A percentile compares a stretch with the other conserved stretches of the same genome.
Evolutionary conservation across 1,140 invertebrate genomes (phyloP).

Genomic region (Psilanteris sp.): DNA sequence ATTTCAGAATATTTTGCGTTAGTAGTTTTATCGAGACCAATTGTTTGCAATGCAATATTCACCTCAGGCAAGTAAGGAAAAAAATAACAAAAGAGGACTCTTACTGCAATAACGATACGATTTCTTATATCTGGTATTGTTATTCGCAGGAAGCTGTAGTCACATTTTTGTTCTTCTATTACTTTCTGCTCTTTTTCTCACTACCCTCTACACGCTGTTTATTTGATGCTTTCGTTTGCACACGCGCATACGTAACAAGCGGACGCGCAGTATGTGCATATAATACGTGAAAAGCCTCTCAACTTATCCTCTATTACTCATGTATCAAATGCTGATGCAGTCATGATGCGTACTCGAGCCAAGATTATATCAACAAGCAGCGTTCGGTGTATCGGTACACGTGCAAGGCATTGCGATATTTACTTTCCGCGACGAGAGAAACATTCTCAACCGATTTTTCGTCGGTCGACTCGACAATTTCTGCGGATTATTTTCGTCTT

Average conservation of each 20-base stretch:
- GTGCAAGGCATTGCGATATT: conserved; percentile 1
- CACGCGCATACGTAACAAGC: background rate
- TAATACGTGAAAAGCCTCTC: conserved; percentile 9
- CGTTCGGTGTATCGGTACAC: conserved; percentile 1
- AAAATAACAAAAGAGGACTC: too few relatives aligned
- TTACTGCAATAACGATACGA: too few relatives aligned
- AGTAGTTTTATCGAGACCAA: too few relatives aligned
- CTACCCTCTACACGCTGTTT: conserved; percentile 2
- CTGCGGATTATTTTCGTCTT: too few relatives aligned
- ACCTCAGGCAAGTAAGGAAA: too few relatives aligned
- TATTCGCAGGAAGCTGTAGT: too few relatives aligned
- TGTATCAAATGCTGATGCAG: conserved; percentile 22
- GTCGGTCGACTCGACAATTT: too few relatives aligned
- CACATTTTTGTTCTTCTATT: too few relatives aligned
- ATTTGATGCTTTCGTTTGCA: background rate
- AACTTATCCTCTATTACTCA: conserved; percentile 9
- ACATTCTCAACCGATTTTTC: too few relatives aligned
- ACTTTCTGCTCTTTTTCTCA: background rate
- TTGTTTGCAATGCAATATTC: too few relatives aligned
- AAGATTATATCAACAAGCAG: conserved; percentile 25
- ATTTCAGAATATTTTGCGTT: too few relatives aligned
- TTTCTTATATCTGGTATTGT: too few relatives aligned
- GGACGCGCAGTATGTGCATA: background rate
- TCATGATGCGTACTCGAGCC: conserved; percentile 8
- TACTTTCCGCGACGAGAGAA: conserved; percentile 15